Evolutionary conservation across 2,888 invertebrate species (phyloP), one percentile per base, ranked within the genome.

Genomic region (Tachina lurida): DNA sequence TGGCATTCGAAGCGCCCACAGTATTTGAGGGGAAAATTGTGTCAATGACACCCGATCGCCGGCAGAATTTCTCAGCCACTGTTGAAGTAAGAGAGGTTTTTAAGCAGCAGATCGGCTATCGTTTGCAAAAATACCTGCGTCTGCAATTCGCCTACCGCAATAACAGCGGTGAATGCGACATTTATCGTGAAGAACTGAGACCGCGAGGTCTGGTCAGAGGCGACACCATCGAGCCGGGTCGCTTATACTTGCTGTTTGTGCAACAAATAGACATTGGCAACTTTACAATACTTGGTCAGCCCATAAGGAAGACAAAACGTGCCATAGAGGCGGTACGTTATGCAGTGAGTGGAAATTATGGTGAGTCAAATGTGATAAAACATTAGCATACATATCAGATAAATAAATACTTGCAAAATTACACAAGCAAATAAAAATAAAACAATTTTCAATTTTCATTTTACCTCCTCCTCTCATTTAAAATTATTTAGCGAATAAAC

Each of bases 11-110:
- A 87, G 95, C 95, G 87, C 94, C 95, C 87, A 95, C 95, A 76
- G 95, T 96, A 67, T 95, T 96, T 91, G 94, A 94, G 91, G 95
- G 95, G 84, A 95, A 94, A 90, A 95, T 95, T 82, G 93, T 94
- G 87, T 95, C 95, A 88, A 94, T 95, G 94, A 94, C 95, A 88
- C 93, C 94, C 75, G 93, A 94, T 88, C 93, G 94, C 70, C 93
- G 94, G 70, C 93, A 93, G 77, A 94, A 94, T 89, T 95, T 95
- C 92, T 94, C 94, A 87, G 95, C 95, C 88, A 95, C 95, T 84
- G 95, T 96, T 92, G 95, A 94, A 91, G 95, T 96, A 88, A 93
- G 94, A 88, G 93, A 94, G 87, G 94, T 94, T 87, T 94, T 94
- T 91, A 96, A 96, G 91, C 94, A 94, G 88, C 94, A 94, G 87